A percentile compares a stretch with the other conserved stretches of the same genome.
Conservation (phyloP, 2,797 vertebrate species). For the Ceryle rudis region DNA sequence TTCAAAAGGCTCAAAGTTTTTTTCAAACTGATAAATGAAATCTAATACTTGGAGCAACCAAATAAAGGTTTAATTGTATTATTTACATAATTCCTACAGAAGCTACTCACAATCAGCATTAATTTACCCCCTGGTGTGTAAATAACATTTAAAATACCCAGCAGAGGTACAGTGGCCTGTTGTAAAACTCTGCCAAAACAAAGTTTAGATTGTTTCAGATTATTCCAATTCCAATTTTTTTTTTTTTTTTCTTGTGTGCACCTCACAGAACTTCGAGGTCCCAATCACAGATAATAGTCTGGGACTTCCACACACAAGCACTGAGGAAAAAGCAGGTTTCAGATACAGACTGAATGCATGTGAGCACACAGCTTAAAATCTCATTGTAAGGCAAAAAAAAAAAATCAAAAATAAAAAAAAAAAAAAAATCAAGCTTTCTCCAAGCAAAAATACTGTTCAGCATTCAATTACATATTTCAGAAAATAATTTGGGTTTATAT, state of each 20-base stretch:
- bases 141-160: neutral
- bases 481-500: neutral
- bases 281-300: too few relatives aligned
- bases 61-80: neutral
- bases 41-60: neutral
- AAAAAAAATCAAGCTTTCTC: neutral
- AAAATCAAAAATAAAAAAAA: neutral
- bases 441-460: neutral
- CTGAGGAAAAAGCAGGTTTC: too few relatives aligned
- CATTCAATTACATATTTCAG: neutral
- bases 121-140: neutral
- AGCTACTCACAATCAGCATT: neutral
- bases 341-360: too few relatives aligned
- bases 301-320: too few relatives aligned
- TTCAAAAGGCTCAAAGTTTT: neutral
- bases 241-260: too few relatives aligned
- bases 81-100: neutral
- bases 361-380: too few relatives aligned
- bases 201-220: neutral
- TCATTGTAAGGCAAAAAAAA: neutral
- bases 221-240: neutral
- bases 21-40: neutral
- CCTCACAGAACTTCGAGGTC: too few relatives aligned
- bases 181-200: neutral
- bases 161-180: fast-evolving